Conservation (phyloP, 1,140 invertebrate genomes). For the Drosophila lacertosa region DNA sequence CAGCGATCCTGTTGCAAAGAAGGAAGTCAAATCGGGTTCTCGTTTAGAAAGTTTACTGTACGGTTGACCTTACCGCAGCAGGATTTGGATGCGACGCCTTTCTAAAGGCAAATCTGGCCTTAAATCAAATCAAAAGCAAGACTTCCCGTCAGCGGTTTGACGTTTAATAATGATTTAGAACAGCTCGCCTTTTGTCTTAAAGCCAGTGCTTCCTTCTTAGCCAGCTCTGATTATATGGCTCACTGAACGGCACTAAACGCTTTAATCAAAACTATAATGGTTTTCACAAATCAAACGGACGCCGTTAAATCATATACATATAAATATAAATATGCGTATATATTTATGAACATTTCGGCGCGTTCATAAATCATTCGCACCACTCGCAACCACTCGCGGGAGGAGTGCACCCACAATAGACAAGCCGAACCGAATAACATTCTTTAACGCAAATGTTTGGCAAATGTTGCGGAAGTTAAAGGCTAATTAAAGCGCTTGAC, state of each 20-base stretch:
- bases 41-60: constrained; percentile 21
- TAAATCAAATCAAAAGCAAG: constrained; percentile 64
- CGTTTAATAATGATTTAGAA: constrained; percentile 43
- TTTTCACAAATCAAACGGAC: constrained; percentile 68
- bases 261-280: constrained; percentile 63
- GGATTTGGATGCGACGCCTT: constrained; percentile 58
- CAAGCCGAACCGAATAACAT: constrained; percentile 52
- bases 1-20: constrained; percentile 67
- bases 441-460: constrained; percentile 58
- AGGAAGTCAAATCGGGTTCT: constrained; percentile 51
- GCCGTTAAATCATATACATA: too few relatives aligned
- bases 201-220: constrained; percentile 27
- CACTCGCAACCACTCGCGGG: constrained; percentile 13
- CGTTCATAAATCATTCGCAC: constrained; percentile 73
- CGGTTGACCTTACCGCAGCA: constrained; percentile 51
- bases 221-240: constrained; percentile 33
- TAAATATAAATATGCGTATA: too few relatives aligned
- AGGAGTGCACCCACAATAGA: constrained; percentile 69
- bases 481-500: constrained; percentile 79
- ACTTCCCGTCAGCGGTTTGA: constrained; percentile 61
- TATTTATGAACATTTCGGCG: constrained; percentile 59
- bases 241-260: constrained; percentile 42
- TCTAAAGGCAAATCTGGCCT: constrained; percentile 60
- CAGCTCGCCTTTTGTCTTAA: constrained; percentile 31
- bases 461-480: constrained; percentile 77